Evolutionary conservation across 2,888 invertebrate species (phyloP), one percentile per base, ranked within the genome.

Genomic region (Exephanes ischioxanthus): DNA sequence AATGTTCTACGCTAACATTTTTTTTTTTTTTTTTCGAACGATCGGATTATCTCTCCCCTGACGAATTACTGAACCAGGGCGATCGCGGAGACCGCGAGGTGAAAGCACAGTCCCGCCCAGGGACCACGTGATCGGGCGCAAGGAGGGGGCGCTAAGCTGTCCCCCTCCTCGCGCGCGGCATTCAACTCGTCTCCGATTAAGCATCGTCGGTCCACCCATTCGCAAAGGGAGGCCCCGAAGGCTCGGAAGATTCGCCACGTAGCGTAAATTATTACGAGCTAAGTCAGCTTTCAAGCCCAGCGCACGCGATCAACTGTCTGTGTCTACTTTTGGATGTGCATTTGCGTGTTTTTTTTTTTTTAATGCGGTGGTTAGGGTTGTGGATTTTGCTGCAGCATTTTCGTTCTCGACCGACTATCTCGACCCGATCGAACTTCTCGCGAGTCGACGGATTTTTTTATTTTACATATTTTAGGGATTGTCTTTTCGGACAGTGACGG

Each of bases 271-370:
- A 81, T 85, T 82, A 82, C 80, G 75, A 84, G 83, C 81, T 86
- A 84, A 86, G 80, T 85, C 77, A 83, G 78, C 86, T 86, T 76
- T 86, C 88, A 88, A 88, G 88, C 88, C 87, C 88, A 87, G 88
- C 86, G 86, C 85, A 84, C 86, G 85, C 83, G 83, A 86, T 83
- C 83, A 83, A 83, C 85, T 86, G 83, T 86, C 85, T 86, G 83
- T 86, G 85, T 86, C 83, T 86, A 83, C 72, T 73, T 86, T 72
- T 77, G 68, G 80, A 55, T 70, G 51, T 26, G 66, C 76, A 66
- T 16, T 63, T 71, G 33, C 41, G 75, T 75, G 72, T 71, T 71
- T 53, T 4, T 55, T 53, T 4, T 55, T 71, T 30, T 81, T 78
- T 2, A 48, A 48, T 48, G 45, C 45, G 45, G 45, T 48, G 45